These are phyloP conservation scores for Recurvirostra avosetta DNA, from an alignment of 2,113 vertebrate genomes.

Conservation along the genomic window DNA sequence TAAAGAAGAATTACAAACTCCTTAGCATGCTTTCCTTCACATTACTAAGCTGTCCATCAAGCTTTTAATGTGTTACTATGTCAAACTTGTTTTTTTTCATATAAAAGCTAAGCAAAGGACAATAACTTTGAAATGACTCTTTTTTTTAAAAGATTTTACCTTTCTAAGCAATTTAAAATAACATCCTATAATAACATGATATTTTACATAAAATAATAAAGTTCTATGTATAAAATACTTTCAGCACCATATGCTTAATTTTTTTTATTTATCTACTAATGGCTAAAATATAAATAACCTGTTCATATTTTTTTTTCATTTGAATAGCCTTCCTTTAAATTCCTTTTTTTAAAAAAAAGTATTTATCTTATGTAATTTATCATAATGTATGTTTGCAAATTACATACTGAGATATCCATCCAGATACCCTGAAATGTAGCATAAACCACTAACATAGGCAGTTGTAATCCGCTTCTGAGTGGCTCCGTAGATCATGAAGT, in stretches of 20 bases:
- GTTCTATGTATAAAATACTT: background rate
- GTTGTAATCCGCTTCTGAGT: background rate
- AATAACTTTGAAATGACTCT: background rate
- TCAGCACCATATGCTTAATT: background rate
- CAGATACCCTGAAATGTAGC: background rate
- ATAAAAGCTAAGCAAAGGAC: background rate
- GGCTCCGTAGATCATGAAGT: background rate
- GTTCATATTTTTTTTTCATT: background rate
- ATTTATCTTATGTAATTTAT: background rate
- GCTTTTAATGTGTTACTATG: background rate
- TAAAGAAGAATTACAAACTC: background rate
- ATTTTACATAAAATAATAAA: background rate
- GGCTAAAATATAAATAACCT: background rate
- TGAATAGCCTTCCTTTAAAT: background rate
- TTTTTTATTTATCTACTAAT: background rate
- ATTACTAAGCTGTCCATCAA: background rate
- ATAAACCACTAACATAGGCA: background rate
- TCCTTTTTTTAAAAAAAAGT: background rate
- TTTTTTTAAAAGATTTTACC: accelerated
- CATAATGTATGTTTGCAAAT: background rate
- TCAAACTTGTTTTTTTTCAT: background rate
- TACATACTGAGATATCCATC: background rate
- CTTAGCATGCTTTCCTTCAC: background rate
- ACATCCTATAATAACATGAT: background rate
- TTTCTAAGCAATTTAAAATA: background rate